Evolutionary conservation across 2,888 invertebrate species (phyloP).

Genomic region (Sinohyriopsis cumingii): DNA sequence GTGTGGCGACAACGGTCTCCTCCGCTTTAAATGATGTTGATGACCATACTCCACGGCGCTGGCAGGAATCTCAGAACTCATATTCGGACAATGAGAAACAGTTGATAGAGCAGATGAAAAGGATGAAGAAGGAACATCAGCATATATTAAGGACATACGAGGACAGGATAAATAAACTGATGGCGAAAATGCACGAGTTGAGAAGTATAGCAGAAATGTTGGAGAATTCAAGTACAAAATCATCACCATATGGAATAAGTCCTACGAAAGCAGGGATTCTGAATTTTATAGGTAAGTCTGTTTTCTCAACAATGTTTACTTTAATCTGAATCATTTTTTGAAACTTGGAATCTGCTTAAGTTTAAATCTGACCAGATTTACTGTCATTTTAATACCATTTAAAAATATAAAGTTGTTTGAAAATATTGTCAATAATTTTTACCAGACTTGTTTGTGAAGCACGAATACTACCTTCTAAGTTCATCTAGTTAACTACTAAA

Average conservation of each 20-base stretch:
- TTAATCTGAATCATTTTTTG: too few relatives aligned
- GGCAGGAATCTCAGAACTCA: conserved; percentile 51
- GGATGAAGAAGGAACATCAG: conserved; percentile 67
- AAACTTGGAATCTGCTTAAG: too few relatives aligned
- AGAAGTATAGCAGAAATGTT: conserved; percentile 65
- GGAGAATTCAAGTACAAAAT: conserved; percentile 64
- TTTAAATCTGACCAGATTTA: too few relatives aligned
- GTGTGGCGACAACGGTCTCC: conserved; percentile 18
- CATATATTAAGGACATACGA: conserved; percentile 63
- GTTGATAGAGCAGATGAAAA: conserved; percentile 66
- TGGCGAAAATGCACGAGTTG: conserved; percentile 66
- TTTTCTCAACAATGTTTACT: neutral
- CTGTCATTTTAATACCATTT: too few relatives aligned
- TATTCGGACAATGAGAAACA: conserved; percentile 70
- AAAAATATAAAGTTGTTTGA: too few relatives aligned
- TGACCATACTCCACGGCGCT: conserved; percentile 28
- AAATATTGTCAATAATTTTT: too few relatives aligned
- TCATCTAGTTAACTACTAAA: too few relatives aligned
- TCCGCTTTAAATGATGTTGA: conserved; percentile 19
- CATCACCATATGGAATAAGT: conserved; percentile 55
- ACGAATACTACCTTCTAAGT: too few relatives aligned
- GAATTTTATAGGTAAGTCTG: conserved; percentile 50
- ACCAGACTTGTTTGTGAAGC: too few relatives aligned
- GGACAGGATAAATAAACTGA: conserved; percentile 64
- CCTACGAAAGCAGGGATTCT: conserved; percentile 49